A percentile compares a stretch with the other conserved stretches of the same genome.
phyloP scores from a whole-genome alignment of 2,888 invertebrate species.

The Drosophila cracens region DNA sequence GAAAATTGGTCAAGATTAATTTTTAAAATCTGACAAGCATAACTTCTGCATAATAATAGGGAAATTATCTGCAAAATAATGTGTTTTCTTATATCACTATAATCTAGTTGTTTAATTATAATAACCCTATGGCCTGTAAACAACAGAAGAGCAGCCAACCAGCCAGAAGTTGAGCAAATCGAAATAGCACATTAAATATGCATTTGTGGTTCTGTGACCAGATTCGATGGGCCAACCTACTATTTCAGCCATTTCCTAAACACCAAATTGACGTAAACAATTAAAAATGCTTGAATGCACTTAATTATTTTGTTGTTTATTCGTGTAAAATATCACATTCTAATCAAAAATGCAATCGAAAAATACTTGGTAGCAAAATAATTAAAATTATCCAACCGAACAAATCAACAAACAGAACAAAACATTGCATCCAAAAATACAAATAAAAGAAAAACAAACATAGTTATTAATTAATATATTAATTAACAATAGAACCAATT shows the following conservation, averaged over 20 bases:
- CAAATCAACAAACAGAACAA: constrained; percentile 50
- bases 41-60: neutral
- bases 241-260: constrained; percentile 40
- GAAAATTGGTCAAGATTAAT: neutral
- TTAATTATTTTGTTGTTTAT: constrained; percentile 74
- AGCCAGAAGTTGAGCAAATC: constrained; percentile 26
- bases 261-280: constrained; percentile 72
- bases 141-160: constrained; percentile 11
- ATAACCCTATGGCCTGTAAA: neutral
- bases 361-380: constrained; percentile 65
- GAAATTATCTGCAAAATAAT: neutral
- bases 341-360: constrained; percentile 73
- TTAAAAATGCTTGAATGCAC: constrained; percentile 81
- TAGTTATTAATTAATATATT: constrained; percentile 61
- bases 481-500: constrained; percentile 62
- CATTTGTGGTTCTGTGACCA: constrained; percentile 33
- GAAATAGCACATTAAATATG: constrained; percentile 63
- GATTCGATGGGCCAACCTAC: constrained; percentile 3
- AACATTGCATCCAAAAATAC: constrained; percentile 35
- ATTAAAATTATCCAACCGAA: constrained; percentile 68
- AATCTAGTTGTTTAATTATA: neutral
- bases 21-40: neutral
- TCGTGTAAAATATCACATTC: constrained; percentile 58
- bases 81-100: neutral
- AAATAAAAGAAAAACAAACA: constrained; percentile 43